Evolutionary conservation across 92 coral and sea anemone species (phyloP).

Genomic region (Zoanthus sansibaricus): DNA sequence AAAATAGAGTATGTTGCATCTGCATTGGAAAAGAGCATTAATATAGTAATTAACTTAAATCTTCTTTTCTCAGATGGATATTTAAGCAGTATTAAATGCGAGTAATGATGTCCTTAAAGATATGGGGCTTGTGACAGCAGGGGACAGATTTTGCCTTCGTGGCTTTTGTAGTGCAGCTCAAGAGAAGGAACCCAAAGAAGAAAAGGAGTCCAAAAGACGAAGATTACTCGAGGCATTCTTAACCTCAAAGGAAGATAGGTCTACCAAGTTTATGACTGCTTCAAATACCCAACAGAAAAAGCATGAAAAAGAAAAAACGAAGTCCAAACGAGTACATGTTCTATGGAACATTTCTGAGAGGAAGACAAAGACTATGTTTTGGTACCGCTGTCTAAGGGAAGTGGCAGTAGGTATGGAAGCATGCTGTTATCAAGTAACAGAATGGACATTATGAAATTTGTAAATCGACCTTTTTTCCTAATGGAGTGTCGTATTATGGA

Average conservation of each 20-base stretch:
- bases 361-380: not conserved
- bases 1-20: slow-evolving; percentile 20
- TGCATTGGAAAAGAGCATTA: slow-evolving; percentile 53
- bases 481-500: slow-evolving; percentile 66
- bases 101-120: slow-evolving; percentile 69
- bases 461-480: slow-evolving; percentile 70
- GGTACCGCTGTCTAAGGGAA: slow-evolving; percentile 5
- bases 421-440: slow-evolving; percentile 39
- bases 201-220: slow-evolving; percentile 63
- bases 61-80: slow-evolving; percentile 71
- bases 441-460: slow-evolving; percentile 52
- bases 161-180: slow-evolving; percentile 75
- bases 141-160: not conserved
- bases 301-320: slow-evolving; percentile 53
- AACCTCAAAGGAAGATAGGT: slow-evolving; percentile 66
- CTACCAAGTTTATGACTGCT: slow-evolving; percentile 29
- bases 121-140: slow-evolving; percentile 70
- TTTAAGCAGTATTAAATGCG: slow-evolving; percentile 71
- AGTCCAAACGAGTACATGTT: slow-evolving; percentile 68
- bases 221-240: slow-evolving; percentile 71
- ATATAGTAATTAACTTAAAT: slow-evolving; percentile 52
- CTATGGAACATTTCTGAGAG: slow-evolving; percentile 62
- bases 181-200: slow-evolving; percentile 60
- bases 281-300: slow-evolving; percentile 49
- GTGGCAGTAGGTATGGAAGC: slow-evolving; percentile 25